A percentile compares a stretch with the other conserved stretches of the same genome.
phyloP scores from a whole-genome alignment of 2,888 invertebrate species.

The Balanococcus diminutus region DNA sequence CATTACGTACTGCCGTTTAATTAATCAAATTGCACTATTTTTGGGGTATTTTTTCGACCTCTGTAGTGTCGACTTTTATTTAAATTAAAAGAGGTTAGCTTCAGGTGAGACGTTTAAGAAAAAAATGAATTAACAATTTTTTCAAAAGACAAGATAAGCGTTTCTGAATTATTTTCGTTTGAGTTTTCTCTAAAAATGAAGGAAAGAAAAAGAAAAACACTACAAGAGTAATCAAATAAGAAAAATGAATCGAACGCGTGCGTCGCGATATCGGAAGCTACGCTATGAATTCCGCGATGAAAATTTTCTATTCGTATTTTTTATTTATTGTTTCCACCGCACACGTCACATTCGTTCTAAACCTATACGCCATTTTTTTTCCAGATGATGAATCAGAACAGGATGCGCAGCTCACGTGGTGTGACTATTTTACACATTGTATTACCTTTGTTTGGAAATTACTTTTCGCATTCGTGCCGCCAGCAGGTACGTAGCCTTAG shows the following conservation, averaged over 20 bases:
- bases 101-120: background rate
- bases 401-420: conserved; percentile 39
- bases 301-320: background rate
- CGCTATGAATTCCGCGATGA: background rate
- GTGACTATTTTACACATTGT: conserved; percentile 49
- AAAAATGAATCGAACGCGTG: background rate
- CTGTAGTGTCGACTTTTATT: background rate
- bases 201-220: background rate
- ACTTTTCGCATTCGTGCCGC: conserved; percentile 53
- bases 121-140: background rate
- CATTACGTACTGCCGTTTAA: conserved; percentile 1
- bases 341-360: background rate
- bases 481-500: conserved; percentile 43
- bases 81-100: conserved; percentile 19
- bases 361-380: conserved; percentile 4
- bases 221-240: background rate
- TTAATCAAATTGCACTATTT: background rate
- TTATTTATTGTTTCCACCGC: conserved; percentile 12
- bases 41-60: background rate
- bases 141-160: background rate
- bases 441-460: conserved; percentile 55
- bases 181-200: background rate
- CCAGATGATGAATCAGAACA: conserved; percentile 43
- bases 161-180: background rate
- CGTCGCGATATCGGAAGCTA: background rate